Evolutionary conservation across 2,113 vertebrate species (phyloP).

Genomic region (Odontophorus gujanensis): DNA sequence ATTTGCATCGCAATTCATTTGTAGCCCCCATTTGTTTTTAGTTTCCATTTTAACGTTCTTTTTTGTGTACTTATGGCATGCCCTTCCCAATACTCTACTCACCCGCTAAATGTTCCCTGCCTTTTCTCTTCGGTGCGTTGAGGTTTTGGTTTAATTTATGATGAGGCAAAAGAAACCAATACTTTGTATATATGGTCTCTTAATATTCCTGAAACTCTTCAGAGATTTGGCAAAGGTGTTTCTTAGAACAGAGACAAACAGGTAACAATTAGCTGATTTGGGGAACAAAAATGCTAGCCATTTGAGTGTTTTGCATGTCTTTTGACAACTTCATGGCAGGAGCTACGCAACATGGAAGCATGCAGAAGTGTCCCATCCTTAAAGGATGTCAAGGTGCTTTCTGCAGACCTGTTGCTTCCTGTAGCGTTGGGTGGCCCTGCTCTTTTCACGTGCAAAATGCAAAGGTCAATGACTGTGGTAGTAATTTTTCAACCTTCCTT

Average conservation of each 20-base stretch:
- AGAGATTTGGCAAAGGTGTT: neutral
- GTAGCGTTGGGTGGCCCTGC: accelerated
- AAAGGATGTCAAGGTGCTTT: neutral
- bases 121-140: neutral
- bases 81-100: neutral
- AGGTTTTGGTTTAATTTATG: neutral
- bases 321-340: neutral
- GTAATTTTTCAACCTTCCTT: neutral
- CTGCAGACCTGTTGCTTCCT: neutral
- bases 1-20: neutral
- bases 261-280: neutral
- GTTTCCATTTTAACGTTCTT: neutral
- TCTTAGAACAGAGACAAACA: neutral
- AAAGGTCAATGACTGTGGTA: neutral
- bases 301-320: neutral
- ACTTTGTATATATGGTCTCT: neutral
- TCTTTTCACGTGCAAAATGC: neutral
- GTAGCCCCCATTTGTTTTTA: neutral
- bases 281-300: neutral
- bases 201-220: neutral
- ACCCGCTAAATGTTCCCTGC: neutral
- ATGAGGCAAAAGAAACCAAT: neutral
- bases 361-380: neutral
- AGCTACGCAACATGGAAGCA: neutral
- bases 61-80: neutral